These are phyloP conservation scores for Thaumatotibia leucotreta DNA, from an alignment of 1,140 invertebrate genomes.

Conservation along the genomic window DNA sequence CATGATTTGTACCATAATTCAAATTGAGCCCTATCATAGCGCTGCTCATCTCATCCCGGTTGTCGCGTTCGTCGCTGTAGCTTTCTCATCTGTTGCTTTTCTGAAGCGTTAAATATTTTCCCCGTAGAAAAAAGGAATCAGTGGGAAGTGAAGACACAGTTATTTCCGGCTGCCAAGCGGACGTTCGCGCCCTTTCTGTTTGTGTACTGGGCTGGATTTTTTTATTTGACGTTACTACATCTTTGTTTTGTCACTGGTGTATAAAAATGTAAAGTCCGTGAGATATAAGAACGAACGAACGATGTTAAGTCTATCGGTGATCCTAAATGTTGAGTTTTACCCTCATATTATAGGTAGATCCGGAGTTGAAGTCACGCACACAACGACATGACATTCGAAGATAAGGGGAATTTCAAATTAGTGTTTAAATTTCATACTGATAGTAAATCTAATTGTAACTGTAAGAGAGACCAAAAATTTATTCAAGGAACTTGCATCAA, in stretches of 20 bases:
- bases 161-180: slow-evolving; percentile 15
- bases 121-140: slow-evolving; percentile 17
- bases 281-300: no score
- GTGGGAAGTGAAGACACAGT: neutral
- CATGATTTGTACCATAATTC: no score
- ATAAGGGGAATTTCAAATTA: no score
- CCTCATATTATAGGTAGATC: no score
- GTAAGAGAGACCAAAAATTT: no score
- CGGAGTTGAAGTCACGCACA: no score
- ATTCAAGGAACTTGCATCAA: no score
- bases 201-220: neutral
- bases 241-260: neutral
- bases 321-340: no score
- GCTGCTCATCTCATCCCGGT: neutral
- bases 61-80: neutral
- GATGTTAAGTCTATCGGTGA: no score
- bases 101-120: slow-evolving; percentile 23
- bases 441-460: no score
- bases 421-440: no score
- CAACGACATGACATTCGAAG: no score
- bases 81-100: slow-evolving; percentile 24
- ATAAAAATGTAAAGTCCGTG: neutral
- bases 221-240: neutral
- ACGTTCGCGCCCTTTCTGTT: slow-evolving; percentile 5
- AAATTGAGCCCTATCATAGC: neutral